Evolutionary conservation across 2,797 vertebrate genomes (phyloP).

Genomic region (Pseudochirops corinnae): DNA sequence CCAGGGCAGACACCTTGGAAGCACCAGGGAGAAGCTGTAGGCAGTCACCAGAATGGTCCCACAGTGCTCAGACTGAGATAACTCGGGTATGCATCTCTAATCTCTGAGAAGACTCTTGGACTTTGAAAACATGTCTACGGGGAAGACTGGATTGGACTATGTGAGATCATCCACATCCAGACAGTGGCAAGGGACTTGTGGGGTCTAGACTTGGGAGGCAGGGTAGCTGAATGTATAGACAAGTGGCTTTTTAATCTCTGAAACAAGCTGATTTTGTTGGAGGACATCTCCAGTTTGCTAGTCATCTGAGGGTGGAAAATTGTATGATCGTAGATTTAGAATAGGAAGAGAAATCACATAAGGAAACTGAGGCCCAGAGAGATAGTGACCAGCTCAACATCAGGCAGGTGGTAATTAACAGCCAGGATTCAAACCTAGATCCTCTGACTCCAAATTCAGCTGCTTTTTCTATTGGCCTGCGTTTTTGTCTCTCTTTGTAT

Average conservation of each 20-base stretch:
- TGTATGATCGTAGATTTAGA: not conserved
- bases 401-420: not conserved
- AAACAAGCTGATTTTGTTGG: conserved; percentile 6
- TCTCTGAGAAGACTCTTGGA: not conserved
- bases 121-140: not conserved
- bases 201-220: not conserved
- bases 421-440: not conserved
- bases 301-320: not conserved
- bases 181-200: not conserved
- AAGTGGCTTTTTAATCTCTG: conserved; percentile 3
- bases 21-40: not conserved
- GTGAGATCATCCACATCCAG: not conserved
- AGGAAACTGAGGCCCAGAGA: not conserved
- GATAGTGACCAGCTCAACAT: not conserved
- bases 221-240: not conserved
- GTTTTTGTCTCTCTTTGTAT: not conserved
- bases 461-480: not conserved
- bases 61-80: not conserved
- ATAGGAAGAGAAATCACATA: not conserved
- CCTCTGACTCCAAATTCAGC: not conserved
- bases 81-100: not conserved
- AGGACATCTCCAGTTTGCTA: not conserved
- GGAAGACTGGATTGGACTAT: not conserved
- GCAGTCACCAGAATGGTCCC: not conserved
- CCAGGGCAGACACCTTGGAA: not conserved